Conservation (phyloP, 2,888 invertebrate species). For the Mythimna albipuncta region DNA sequence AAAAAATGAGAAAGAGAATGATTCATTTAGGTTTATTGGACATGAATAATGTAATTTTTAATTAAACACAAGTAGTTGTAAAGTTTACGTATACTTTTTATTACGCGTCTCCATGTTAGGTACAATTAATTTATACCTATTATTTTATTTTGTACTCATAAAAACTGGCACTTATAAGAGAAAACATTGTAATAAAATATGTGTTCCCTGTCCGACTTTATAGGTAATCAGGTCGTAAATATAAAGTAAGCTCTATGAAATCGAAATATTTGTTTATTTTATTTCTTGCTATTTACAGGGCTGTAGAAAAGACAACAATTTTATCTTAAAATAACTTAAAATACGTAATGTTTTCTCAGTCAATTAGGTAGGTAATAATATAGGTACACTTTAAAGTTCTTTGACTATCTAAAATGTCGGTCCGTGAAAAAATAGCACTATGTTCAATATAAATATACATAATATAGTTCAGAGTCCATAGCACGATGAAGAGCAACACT, state of each 20-base stretch:
- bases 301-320: constrained; percentile 88
- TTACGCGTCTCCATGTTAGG: neutral
- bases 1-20: neutral
- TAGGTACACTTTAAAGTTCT: constrained; percentile 74
- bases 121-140: neutral
- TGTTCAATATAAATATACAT: constrained; percentile 76
- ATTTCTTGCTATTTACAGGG: constrained; percentile 87
- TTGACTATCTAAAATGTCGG: constrained; percentile 76
- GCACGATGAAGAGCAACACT: constrained; percentile 80
- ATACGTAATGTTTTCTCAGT: constrained; percentile 86
- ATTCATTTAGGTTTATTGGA: neutral
- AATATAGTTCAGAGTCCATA: constrained; percentile 80
- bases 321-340: constrained; percentile 86
- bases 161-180: constrained; percentile 4
- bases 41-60: neutral
- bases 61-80: neutral
- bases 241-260: constrained; percentile 65
- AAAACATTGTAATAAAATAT: constrained; percentile 16
- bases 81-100: neutral
- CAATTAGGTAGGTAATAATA: constrained; percentile 75
- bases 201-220: constrained; percentile 1
- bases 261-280: constrained; percentile 80
- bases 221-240: constrained; percentile 33
- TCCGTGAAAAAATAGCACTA: constrained; percentile 86
- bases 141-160: constrained; percentile 1